A percentile compares a stretch with the other conserved stretches of the same genome.
Evolutionary conservation across 2,888 invertebrate species (phyloP).

Genomic region (Noctua janthina): DNA sequence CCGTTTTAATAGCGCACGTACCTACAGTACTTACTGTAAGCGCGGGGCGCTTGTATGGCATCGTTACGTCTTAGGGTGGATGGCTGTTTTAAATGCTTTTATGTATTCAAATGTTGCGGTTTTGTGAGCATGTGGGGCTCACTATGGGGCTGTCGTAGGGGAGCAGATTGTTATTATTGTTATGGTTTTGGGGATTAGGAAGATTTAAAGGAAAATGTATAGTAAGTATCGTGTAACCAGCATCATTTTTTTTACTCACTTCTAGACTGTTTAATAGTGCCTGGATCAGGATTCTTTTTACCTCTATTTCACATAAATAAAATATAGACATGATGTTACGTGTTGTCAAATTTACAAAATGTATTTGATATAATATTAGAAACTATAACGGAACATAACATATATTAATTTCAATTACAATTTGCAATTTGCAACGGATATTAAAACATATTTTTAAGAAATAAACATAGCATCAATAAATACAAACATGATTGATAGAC

Average conservation of each 20-base stretch:
- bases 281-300: neutral
- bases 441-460: neutral
- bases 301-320: neutral
- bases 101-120: conserved; percentile 25
- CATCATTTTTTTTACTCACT: neutral
- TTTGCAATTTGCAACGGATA: too few species aligned
- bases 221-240: neutral
- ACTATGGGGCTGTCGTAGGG: neutral
- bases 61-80: conserved; percentile 44
- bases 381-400: too few species aligned
- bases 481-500: neutral
- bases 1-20: conserved; percentile 13
- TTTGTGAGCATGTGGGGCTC: neutral
- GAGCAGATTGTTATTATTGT: conserved; percentile 15
- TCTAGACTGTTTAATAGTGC: neutral
- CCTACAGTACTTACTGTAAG: neutral
- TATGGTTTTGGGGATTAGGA: neutral
- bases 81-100: conserved; percentile 26
- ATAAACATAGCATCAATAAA: neutral
- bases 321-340: neutral
- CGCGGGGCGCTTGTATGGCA: conserved; percentile 15
- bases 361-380: too few species aligned
- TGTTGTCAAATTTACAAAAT: neutral
- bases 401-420: too few species aligned
- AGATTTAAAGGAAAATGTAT: neutral